Conservation (phyloP, 2,113 vertebrate species). For the Drymodes brunneopygia region DNA sequence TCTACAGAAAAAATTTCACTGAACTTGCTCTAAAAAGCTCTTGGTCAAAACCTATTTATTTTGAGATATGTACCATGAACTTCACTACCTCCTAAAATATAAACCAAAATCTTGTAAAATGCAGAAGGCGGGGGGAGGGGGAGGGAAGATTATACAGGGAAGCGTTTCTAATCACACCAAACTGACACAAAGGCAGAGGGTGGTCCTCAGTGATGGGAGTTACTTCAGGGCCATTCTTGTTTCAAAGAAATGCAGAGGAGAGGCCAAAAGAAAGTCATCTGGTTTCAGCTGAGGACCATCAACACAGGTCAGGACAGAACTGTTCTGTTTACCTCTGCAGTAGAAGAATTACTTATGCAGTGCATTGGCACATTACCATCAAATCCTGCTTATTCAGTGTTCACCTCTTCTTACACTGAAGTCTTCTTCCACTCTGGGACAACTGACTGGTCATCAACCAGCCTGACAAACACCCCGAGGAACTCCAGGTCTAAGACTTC, state of each 20-base stretch:
- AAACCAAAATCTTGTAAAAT: neutral
- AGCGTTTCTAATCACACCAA: neutral
- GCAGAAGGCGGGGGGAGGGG: rapidly evolving
- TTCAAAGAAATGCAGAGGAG: neutral
- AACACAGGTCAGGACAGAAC: neutral
- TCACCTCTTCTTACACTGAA: neutral
- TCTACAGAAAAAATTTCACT: rapidly evolving
- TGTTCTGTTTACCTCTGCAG: neutral
- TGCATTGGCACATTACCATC: neutral
- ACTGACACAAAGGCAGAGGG: neutral
- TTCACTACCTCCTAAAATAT: neutral
- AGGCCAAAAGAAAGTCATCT: neutral
- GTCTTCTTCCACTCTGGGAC: neutral
- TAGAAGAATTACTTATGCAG: neutral
- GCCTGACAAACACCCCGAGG: neutral
- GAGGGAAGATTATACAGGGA: neutral
- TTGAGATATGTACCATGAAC: neutral
- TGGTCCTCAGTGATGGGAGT: neutral
- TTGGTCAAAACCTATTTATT: neutral
- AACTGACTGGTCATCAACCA: neutral
- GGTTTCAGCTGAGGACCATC: neutral
- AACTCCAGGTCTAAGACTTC: neutral
- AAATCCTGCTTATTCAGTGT: neutral
- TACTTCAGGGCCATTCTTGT: neutral
- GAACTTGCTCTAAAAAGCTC: neutral